Evolutionary conservation across 2,797 vertebrate species (phyloP).

Genomic region (Myotis vivesi): DNA sequence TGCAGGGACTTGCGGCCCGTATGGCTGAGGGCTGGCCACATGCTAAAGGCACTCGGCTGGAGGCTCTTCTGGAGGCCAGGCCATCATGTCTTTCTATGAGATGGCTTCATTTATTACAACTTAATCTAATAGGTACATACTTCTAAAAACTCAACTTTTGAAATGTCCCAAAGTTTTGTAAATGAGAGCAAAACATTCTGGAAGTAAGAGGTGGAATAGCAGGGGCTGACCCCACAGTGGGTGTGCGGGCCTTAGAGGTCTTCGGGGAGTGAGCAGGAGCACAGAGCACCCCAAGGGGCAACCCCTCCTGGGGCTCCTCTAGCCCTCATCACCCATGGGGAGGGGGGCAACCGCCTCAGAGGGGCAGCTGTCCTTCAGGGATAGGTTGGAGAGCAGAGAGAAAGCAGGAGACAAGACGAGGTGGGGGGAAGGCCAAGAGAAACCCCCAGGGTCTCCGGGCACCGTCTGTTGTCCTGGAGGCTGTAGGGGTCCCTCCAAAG

Average conservation of each 20-base stretch:
- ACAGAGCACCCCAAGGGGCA: too few relatives aligned
- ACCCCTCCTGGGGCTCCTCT: not conserved
- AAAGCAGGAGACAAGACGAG: not conserved
- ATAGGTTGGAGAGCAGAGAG: not conserved
- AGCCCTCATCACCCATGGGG: not conserved
- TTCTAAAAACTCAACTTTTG: not conserved
- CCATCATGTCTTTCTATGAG: accelerated
- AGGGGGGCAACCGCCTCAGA: too few relatives aligned
- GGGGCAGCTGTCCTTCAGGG: not conserved
- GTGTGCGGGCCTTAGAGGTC: not conserved
- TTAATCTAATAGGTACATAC: accelerated
- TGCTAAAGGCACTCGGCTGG: accelerated
- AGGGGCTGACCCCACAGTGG: not conserved
- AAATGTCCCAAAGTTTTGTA: not conserved
- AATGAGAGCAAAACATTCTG: not conserved
- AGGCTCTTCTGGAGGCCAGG: not conserved
- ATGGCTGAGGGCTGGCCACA: too few relatives aligned
- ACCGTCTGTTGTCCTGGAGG: accelerated
- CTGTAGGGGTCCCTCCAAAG: not conserved
- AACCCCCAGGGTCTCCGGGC: not conserved
- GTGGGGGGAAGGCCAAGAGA: not conserved
- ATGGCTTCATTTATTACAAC: not conserved
- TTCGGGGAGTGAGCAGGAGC: not conserved
- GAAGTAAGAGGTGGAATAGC: too few relatives aligned
- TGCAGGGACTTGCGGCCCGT: too few relatives aligned